These are phyloP conservation scores for Acyrthosiphon pisum DNA, from an alignment of 1,140 invertebrate species.

Conservation along the genomic window DNA sequence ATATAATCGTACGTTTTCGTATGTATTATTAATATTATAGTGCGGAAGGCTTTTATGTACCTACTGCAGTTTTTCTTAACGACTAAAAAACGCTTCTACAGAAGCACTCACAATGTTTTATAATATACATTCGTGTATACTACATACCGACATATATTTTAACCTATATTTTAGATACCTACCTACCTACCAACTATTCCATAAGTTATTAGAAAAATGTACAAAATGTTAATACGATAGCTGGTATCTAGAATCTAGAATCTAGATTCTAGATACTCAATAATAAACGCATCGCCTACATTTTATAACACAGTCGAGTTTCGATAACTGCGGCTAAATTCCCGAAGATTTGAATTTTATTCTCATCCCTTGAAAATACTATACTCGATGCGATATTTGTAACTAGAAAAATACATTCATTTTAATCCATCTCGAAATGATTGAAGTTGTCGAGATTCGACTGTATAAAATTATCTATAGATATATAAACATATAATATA, in stretches of 20 bases:
- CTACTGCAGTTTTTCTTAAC: background rate
- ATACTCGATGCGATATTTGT: background rate
- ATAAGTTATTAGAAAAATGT: background rate
- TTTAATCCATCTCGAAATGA: background rate
- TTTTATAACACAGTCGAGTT: background rate
- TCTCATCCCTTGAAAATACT: background rate
- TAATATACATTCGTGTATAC: background rate
- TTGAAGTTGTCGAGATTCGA: background rate
- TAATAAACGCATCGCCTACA: background rate
- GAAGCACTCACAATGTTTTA: background rate
- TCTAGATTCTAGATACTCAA: too few relatives aligned
- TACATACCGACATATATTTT: background rate
- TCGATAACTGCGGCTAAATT: background rate
- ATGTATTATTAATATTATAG: slow-evolving; percentile 36
- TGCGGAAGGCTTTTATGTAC: background rate
- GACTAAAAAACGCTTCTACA: background rate
- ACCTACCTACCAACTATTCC: background rate
- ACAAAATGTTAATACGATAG: background rate
- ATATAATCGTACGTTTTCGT: background rate
- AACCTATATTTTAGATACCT: background rate
- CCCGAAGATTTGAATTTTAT: background rate
- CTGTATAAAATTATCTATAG: background rate
- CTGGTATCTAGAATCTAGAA: too few relatives aligned
- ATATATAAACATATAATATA: background rate
- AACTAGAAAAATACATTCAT: background rate